A percentile compares a stretch with the other conserved stretches of the same genome.
Evolutionary conservation across 2,888 invertebrate species (phyloP).

Genomic region (Teleogryllus oceanicus): DNA sequence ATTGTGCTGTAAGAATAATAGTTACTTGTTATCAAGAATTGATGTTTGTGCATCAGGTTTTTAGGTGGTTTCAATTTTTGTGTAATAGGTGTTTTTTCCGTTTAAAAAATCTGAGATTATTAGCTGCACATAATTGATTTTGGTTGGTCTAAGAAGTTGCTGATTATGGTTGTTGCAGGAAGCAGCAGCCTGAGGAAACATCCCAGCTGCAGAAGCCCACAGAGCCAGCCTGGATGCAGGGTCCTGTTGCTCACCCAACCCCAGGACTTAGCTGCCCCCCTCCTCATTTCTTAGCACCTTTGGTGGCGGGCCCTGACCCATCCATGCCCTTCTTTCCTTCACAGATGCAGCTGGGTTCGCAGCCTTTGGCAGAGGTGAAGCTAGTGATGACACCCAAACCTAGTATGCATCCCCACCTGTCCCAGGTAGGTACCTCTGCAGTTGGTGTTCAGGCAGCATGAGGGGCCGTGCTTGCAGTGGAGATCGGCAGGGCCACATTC

Average conservation of each 20-base stretch:
- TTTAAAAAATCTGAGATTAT: neutral
- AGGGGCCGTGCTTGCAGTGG: too few relatives aligned
- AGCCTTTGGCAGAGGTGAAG: neutral
- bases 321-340: constrained; percentile 9
- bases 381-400: constrained; percentile 1
- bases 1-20: neutral
- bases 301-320: neutral
- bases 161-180: neutral
- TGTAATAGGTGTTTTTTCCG: neutral
- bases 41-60: neutral
- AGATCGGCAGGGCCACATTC: too few relatives aligned
- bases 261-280: neutral
- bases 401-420: neutral
- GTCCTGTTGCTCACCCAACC: neutral
- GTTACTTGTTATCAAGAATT: neutral
- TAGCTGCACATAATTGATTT: neutral
- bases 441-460: too few relatives aligned
- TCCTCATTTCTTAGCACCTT: constrained; percentile 7
- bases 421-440: neutral
- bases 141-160: too few relatives aligned
- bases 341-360: constrained; percentile 7
- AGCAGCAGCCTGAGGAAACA: neutral
- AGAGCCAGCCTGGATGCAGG: neutral
- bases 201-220: neutral
- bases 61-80: too few relatives aligned